Conservation (phyloP, 2,797 vertebrate genomes). For the Euthynnus affinis region DNA sequence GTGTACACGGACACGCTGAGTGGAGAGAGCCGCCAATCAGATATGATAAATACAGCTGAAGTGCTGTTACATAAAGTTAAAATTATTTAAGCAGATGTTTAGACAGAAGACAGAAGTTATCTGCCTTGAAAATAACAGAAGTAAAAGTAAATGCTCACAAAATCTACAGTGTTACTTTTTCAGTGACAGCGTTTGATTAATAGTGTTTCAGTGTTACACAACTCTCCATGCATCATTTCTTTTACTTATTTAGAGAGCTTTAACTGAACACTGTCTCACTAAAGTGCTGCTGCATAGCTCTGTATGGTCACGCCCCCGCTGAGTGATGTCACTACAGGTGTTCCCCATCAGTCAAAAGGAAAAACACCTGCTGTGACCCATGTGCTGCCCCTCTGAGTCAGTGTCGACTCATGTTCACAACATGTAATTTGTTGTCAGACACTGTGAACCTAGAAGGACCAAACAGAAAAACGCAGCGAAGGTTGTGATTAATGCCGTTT, state of each 20-base stretch:
- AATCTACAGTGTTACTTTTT: background rate
- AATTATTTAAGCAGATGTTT: background rate
- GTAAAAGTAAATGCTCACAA: background rate
- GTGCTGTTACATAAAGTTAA: background rate
- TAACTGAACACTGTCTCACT: slow-evolving; percentile 14
- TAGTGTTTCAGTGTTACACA: background rate
- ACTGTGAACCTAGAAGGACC: background rate
- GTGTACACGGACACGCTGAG: background rate
- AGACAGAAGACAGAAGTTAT: no score
- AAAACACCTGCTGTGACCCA: slow-evolving; percentile 15
- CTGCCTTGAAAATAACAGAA: background rate
- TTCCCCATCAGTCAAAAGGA: slow-evolving; percentile 20
- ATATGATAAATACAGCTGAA: background rate
- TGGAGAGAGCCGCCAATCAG: background rate
- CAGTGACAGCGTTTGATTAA: background rate
- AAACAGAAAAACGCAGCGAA: background rate
- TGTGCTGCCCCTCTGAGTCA: slow-evolving; percentile 21
- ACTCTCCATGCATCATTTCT: background rate
- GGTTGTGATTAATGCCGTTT: background rate
- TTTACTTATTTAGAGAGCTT: background rate
- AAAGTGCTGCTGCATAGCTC: background rate
- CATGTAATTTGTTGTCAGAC: slow-evolving; percentile 15
- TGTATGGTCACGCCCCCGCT: background rate
- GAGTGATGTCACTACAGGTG: slow-evolving; percentile 61
- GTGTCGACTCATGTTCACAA: background rate